phyloP scores from a whole-genome alignment of 2,797 vertebrate genomes.

The Phylloscopus collybita region DNA sequence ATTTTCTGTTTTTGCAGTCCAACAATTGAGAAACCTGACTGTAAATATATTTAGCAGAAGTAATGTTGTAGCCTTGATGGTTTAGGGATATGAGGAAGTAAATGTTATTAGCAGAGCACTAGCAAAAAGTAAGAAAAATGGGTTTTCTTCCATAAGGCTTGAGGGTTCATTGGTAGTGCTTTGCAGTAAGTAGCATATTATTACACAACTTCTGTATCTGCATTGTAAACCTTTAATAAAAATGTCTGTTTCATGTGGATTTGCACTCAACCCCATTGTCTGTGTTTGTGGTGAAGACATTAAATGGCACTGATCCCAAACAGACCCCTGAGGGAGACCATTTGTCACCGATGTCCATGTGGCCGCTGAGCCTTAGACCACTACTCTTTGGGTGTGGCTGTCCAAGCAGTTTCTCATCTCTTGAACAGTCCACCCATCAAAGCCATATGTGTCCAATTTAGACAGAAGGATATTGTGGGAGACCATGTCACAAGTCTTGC shows the following conservation, averaged over 20 bases:
- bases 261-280: background rate
- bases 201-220: background rate
- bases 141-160: background rate
- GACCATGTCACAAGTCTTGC: background rate
- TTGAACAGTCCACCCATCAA: background rate
- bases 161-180: background rate
- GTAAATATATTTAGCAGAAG: conserved; percentile 23
- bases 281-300: background rate
- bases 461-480: background rate
- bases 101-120: conserved; percentile 21
- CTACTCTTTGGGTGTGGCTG: background rate
- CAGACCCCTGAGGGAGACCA: background rate
- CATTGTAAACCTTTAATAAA: conserved; percentile 42
- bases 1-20: background rate
- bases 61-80: background rate
- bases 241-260: background rate
- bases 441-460: too few relatives aligned
- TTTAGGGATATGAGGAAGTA: conserved; percentile 10
- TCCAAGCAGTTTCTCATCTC: background rate
- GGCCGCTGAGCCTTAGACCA: background rate
- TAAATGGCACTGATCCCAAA: background rate
- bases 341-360: background rate
- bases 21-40: background rate
- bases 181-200: background rate
- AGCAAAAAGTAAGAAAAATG: conserved; percentile 12